phyloP scores from a whole-genome alignment of 2,113 vertebrate genomes.

The Patagioenas fasciata region DNA sequence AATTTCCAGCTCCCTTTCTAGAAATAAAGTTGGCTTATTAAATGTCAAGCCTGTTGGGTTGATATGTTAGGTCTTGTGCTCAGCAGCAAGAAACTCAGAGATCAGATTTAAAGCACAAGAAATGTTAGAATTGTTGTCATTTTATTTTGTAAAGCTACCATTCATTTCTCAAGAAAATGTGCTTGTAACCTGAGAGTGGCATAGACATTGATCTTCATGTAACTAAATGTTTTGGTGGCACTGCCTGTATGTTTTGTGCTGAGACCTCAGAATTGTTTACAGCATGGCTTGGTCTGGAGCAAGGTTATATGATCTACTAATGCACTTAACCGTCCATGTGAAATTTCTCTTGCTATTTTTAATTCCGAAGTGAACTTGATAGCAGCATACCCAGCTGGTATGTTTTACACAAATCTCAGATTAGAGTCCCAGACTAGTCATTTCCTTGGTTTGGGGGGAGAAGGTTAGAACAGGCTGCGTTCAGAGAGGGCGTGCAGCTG shows the following conservation, averaged over 20 bases:
- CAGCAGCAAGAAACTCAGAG: neutral
- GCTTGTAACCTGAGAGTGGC: neutral
- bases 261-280: neutral
- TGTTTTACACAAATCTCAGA: neutral
- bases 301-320: conserved; percentile 31
- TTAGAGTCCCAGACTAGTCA: neutral
- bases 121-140: rapidly evolving
- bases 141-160: neutral
- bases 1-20: conserved; percentile 41
- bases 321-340: neutral
- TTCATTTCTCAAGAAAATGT: conserved; percentile 35
- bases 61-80: neutral
- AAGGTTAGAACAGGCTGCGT: neutral
- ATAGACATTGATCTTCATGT: neutral
- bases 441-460: neutral
- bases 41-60: conserved; percentile 26
- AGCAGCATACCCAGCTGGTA: neutral
- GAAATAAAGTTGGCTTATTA: conserved; percentile 53
- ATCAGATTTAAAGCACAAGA: neutral
- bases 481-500: neutral
- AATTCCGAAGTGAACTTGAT: conserved; percentile 15
- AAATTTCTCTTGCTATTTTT: conserved; percentile 57
- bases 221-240: neutral
- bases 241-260: neutral
- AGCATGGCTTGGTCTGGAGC: neutral